These are phyloP conservation scores for Lasioglossum morio DNA, from an alignment of 2,888 invertebrate genomes.

Conservation along the genomic window DNA sequence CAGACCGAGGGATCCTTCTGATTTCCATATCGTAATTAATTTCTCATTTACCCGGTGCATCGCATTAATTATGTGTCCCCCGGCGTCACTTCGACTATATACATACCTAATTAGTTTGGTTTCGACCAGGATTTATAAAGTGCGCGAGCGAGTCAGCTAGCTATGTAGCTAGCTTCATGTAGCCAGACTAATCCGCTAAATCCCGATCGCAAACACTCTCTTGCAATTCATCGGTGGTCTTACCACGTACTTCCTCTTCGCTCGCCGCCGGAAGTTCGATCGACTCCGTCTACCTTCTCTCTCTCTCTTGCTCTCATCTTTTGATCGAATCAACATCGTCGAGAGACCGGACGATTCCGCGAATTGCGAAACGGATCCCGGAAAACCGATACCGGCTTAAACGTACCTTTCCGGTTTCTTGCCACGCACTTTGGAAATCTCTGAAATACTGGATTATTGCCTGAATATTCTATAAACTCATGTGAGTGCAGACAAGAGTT, in stretches of 20 bases:
- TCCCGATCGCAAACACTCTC: constrained; percentile 36
- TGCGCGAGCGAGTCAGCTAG: neutral
- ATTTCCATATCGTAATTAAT: constrained; percentile 80
- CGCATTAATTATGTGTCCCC: constrained; percentile 74
- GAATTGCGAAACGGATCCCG: neutral
- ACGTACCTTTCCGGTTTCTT: neutral
- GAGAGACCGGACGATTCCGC: neutral
- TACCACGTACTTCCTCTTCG: constrained; percentile 24
- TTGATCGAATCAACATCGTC: constrained; percentile 9
- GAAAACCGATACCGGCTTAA: neutral
- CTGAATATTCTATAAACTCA: too few relatives aligned
- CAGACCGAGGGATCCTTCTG: constrained; percentile 54
- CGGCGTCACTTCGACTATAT: constrained; percentile 64
- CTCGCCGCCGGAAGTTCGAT: neutral
- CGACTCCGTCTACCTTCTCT: neutral
- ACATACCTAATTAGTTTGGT: constrained; percentile 73
- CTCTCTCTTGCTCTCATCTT: neutral
- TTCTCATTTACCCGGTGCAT: constrained; percentile 73
- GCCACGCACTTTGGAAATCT: neutral
- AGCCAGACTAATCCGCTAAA: constrained; percentile 37
- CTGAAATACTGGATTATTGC: neutral
- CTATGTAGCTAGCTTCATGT: neutral
- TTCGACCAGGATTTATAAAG: constrained; percentile 64
- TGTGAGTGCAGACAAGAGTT: too few relatives aligned
- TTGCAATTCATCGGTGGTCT: constrained; percentile 43